Conservation (phyloP, 2,888 invertebrate species). For the Rhamnusium bicolor region DNA sequence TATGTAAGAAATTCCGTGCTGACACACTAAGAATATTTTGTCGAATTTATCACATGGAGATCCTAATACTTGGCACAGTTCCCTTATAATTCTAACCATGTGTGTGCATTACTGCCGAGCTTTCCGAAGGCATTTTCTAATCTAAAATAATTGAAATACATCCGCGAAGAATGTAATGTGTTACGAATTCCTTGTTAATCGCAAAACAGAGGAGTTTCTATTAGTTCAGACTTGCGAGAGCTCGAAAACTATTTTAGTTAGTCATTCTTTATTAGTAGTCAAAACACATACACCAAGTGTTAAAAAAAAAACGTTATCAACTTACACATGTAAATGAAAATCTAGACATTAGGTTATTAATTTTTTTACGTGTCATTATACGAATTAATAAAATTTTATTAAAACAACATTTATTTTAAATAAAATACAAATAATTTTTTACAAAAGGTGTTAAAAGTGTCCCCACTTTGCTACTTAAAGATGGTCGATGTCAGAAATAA, state of each 20-base stretch:
- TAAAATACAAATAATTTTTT: no score
- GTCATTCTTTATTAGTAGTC: neutral
- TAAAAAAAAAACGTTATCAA: no score
- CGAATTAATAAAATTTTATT: no score
- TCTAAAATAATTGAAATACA: constrained; percentile 39
- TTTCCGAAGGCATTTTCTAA: constrained; percentile 31
- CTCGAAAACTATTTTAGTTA: neutral
- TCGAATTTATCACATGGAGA: constrained; percentile 27
- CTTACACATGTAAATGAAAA: no score
- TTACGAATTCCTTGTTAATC: constrained; percentile 16
- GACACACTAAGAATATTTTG: constrained; percentile 14
- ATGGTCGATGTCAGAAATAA: no score
- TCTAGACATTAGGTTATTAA: no score
- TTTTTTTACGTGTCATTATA: no score
- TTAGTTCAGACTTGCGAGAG: neutral
- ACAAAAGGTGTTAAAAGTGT: no score
- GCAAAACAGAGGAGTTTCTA: constrained; percentile 13
- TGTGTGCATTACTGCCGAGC: constrained; percentile 8
- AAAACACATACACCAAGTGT: neutral
- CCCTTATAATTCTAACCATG: constrained; percentile 20
- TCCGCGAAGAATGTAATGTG: constrained; percentile 11
- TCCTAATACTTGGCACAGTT: constrained; percentile 34
- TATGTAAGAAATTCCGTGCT: constrained; percentile 8
- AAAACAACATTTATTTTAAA: no score
- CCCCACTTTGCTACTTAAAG: no score